phyloP scores from a whole-genome alignment of 2,888 invertebrate genomes.

The Ormyrus nitidulus region DNA sequence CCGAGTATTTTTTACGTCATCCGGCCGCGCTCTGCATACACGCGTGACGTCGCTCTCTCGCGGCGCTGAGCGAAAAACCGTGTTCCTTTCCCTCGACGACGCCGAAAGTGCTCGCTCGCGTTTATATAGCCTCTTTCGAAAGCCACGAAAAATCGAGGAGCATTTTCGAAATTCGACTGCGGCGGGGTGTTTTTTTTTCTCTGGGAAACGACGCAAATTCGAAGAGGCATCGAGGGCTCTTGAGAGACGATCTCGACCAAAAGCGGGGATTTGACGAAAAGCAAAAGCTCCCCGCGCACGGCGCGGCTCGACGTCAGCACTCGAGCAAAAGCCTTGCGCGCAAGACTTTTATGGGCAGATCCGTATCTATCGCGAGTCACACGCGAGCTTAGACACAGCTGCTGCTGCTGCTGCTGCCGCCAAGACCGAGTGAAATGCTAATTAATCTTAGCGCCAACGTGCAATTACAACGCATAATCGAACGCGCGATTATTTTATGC shows the following conservation, averaged over 20 bases:
- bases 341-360: constrained; percentile 47
- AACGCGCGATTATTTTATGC: constrained; percentile 16
- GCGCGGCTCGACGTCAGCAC: background rate
- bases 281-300: background rate
- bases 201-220: too few species aligned
- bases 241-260: too few species aligned
- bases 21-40: constrained; percentile 15
- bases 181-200: too few species aligned
- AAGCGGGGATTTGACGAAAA: too few species aligned
- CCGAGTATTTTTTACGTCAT: constrained; percentile 46
- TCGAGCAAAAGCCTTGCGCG: constrained; percentile 10
- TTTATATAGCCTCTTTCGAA: too few species aligned
- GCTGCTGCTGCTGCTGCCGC: background rate
- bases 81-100: background rate
- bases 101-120: too few species aligned
- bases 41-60: background rate
- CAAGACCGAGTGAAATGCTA: constrained; percentile 38
- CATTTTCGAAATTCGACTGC: too few species aligned
- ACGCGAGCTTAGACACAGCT: background rate
- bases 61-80: constrained; percentile 2
- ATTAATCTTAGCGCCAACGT: constrained; percentile 40
- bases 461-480: constrained; percentile 44
- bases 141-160: too few species aligned
- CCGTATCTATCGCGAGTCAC: constrained; percentile 40
- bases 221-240: too few species aligned